Percentiles rank a stretch among this genome's conserved stretches.
Conservation (phyloP, 1,140 invertebrate genomes). For the Pristionchus pacificus region DNA sequence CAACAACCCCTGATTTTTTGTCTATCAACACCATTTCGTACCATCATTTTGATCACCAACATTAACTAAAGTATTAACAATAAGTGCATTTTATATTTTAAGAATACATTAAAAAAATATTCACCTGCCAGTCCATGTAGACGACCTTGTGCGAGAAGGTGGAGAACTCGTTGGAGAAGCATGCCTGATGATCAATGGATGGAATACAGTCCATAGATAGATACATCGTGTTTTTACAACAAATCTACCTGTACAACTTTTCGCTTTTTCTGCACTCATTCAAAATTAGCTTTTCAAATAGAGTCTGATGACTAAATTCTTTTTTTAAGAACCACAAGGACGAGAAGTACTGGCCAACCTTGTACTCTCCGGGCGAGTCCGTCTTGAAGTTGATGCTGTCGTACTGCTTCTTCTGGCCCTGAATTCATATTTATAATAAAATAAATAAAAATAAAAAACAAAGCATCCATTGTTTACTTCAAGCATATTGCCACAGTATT, state of each 20-base stretch:
- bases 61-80: not conserved
- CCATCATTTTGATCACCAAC: not conserved
- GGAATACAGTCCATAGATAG: too few species aligned
- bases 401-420: constrained; percentile 63
- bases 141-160: constrained; percentile 99
- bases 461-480: not conserved
- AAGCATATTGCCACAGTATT: not conserved
- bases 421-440: not conserved
- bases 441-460: not conserved
- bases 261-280: too few species aligned
- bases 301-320: too few species aligned
- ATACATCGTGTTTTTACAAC: too few species aligned
- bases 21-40: not conserved
- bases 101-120: not conserved
- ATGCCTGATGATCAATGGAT: constrained; percentile 60
- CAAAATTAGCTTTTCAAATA: too few species aligned
- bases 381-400: constrained; percentile 80
- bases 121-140: constrained; percentile 83
- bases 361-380: constrained; percentile 46
- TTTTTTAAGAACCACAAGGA: too few species aligned
- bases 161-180: constrained; percentile 99
- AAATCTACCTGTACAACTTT: too few species aligned
- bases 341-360: too few species aligned
- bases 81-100: not conserved
- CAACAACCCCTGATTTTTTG: too few species aligned